Conservation (phyloP, 2,888 invertebrate species). For the Seira ritae region DNA sequence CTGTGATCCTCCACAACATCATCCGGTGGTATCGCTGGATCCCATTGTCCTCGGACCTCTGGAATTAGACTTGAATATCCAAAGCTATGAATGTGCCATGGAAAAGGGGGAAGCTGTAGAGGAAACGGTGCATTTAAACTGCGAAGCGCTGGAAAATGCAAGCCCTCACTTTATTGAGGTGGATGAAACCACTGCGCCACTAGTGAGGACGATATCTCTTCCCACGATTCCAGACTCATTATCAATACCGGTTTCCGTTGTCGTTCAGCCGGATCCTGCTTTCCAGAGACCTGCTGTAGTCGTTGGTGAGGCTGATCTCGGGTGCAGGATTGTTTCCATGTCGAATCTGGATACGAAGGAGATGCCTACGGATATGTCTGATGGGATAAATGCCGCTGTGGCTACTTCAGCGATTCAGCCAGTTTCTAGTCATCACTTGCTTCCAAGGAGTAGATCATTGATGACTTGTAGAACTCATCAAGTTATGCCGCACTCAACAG, state of each 20-base stretch:
- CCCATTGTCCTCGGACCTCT: slow-evolving; percentile 58
- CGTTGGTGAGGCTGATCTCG: slow-evolving; percentile 62
- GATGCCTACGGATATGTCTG: background rate
- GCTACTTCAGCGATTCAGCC: slow-evolving; percentile 23
- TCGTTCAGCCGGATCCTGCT: slow-evolving; percentile 67
- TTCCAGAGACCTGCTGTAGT: slow-evolving; percentile 60
- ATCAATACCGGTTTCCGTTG: slow-evolving; percentile 63
- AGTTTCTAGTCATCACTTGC: slow-evolving; percentile 45
- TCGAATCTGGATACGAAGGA: slow-evolving; percentile 47
- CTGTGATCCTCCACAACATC: slow-evolving; percentile 8
- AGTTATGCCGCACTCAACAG: slow-evolving; percentile 47
- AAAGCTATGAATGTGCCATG: slow-evolving; percentile 20
- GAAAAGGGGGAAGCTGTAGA: slow-evolving; percentile 18
- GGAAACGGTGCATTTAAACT: slow-evolving; percentile 32
- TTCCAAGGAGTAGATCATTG: slow-evolving; percentile 69
- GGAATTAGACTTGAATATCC: slow-evolving; percentile 46
- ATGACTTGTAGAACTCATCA: slow-evolving; percentile 69
- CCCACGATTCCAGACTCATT: slow-evolving; percentile 68
- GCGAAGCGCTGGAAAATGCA: slow-evolving; percentile 41
- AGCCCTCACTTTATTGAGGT: slow-evolving; percentile 8
- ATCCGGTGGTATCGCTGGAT: slow-evolving; percentile 29
- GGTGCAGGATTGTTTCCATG: slow-evolving; percentile 62
- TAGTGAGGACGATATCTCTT: slow-evolving; percentile 70
- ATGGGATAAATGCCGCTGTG: background rate
- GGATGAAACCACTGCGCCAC: slow-evolving; percentile 57